Evolutionary conservation across 2,113 vertebrate species (phyloP), one percentile per base, ranked within the genome.

Genomic region (Ophthalmolycus amberensis): DNA sequence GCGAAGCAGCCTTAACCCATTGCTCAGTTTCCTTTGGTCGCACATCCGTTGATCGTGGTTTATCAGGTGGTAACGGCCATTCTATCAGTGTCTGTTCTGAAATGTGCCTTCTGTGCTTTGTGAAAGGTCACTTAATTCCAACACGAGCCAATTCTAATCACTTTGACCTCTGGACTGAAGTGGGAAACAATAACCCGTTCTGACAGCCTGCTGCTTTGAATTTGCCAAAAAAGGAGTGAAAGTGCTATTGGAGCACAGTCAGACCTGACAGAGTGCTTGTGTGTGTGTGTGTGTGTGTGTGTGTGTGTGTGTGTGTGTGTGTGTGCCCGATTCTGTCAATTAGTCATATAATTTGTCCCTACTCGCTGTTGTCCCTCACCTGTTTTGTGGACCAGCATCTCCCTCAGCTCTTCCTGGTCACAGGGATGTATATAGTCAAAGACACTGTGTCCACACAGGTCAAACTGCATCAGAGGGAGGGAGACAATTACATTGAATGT

Each of bases 341-440:
- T 27, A 32, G 25, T 48, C 1, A 12, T 15, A 20, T n/a, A 60
- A 59, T 32, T 12, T 10, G 20, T 40, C 37, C 12, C 52, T 15
- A 1, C 54, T 82, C 29, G 3, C 6, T 68, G 67, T 27, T 18
- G 34, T 73, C 25, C 11, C 96, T 96, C 90, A 99, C 98, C 98
- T 87, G 96, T 95, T 95, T 94, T 98, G 92, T 98, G 95, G 22
- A 97, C 93, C 87, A 99, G 96, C 97, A 98, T 97, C 95, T 99
- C 98, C 93, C 97, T 95, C 94, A 99, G 94, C 93, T 99, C 98
- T 86, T 99, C 98, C 54, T 99, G 98, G 91, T 99, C 98, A 93
- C 98, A 99, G 0, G 98, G 98, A 92, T 99, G 98, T 88, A 96
- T 97, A 92, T 96, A 99, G 92, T 99, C 98, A 95, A 98, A 98